Conservation (phyloP, 2,113 vertebrate species). For the Crotalus horridus region DNA sequence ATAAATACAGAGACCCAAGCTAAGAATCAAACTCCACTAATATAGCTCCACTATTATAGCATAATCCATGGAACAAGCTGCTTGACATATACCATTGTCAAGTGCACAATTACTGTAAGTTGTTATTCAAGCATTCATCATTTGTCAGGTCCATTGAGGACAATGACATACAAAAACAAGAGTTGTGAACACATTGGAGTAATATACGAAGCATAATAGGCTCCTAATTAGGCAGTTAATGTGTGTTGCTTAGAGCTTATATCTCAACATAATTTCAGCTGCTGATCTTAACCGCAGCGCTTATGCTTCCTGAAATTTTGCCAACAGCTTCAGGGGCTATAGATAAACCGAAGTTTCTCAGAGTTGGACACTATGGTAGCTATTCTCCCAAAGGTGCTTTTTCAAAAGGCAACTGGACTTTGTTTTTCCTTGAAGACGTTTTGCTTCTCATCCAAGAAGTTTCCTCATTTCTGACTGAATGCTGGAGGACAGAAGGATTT, state of each 20-base stretch:
- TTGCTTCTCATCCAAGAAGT: not conserved
- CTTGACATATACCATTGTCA: constrained; percentile 42
- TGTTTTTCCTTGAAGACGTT: not conserved
- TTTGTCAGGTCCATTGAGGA: constrained; percentile 38
- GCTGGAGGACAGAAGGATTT: not conserved
- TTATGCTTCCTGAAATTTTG: not conserved
- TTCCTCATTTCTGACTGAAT: not conserved
- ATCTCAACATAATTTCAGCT: constrained; percentile 9
- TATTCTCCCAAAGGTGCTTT: not conserved
- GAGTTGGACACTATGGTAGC: not conserved
- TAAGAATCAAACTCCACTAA: constrained; percentile 40
- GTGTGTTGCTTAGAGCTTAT: not conserved
- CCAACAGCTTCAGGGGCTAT: not conserved
- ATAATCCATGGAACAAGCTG: constrained; percentile 37
- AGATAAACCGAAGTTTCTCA: not conserved
- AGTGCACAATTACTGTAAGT: constrained; percentile 38
- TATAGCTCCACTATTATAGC: constrained; percentile 45
- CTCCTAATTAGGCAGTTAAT: constrained; percentile 17
- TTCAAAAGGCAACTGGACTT: not conserved
- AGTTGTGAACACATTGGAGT: constrained; percentile 44
- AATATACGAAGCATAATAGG: constrained; percentile 40
- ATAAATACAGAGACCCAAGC: constrained; percentile 22
- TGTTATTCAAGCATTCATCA: constrained; percentile 44
- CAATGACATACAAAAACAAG: constrained; percentile 48
- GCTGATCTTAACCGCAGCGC: not conserved